Base-by-base conservation (phyloP, 2,113 vertebrate species). In the Galeopterus variegatus region DNA sequence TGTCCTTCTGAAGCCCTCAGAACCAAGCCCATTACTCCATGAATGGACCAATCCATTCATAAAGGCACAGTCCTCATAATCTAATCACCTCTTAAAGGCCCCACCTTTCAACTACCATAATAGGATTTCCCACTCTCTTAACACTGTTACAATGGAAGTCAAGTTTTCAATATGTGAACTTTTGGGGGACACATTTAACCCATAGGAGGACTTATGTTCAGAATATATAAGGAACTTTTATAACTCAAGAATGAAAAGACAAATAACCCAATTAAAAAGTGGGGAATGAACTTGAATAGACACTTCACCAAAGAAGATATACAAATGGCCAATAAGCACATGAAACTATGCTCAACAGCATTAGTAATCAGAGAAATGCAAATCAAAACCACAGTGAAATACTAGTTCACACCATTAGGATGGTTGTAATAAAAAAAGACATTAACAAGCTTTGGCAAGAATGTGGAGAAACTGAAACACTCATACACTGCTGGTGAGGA, bases 241-340 rank as follows among this genome's bases (percentile, higher is more conserved):
- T 3, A 85, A 76, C 28, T 83, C 67, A 72, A 70, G 54, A 93
- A 31, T 72, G 83, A 90, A 90, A 94, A 73, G 58, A 85, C 15
- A 86, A 73, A 50, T 67, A 83, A 87, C 13, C 54, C 79, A 75
- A 45, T 79, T 65, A 36, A 97, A 93, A 80, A 90, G 64, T n/a
- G 26, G 58, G 45, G 23, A 81, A 88, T 64, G 33, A 52, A 91
- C 36, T 17, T 10, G 24, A 56, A 60, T 1, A 83, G 80, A 84
- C 11, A 15, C 31, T 85, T 83, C 60, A 92, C 75, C 80, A 84
- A 70, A 92, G 60, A 76, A 92, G 88, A 84, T 31, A 48, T 8
- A 80, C n/a, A 80, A 83, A 93, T 65, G n/a, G 52, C 24, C 79
- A 95, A 21, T 17, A 72, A 76, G 48, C 28, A 75, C 12, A 64